Conservation (phyloP, 53 echinoderm and acorn worm species). For the Astropecten irregularis region DNA sequence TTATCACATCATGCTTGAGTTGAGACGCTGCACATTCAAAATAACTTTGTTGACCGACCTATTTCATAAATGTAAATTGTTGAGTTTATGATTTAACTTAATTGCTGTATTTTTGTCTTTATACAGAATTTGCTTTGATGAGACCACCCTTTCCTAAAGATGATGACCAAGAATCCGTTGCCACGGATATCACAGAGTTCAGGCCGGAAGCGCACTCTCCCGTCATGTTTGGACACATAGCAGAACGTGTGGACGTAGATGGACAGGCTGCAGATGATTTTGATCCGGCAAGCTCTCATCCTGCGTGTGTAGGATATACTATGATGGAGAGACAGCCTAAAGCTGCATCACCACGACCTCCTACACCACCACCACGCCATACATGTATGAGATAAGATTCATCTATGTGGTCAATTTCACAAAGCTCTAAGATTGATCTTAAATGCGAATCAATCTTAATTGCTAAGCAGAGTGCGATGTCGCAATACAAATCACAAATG, state of each 20-base stretch:
- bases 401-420: no score
- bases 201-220: constrained; percentile 88
- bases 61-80: no score
- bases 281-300: constrained; percentile 89
- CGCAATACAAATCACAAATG: no score
- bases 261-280: constrained; percentile 75
- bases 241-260: constrained; percentile 70
- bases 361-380: constrained; percentile 89
- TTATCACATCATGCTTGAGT: no score
- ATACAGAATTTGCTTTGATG: constrained; percentile 86
- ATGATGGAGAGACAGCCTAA: constrained; percentile 77
- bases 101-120: background rate
- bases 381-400: no score
- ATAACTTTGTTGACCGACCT: no score
- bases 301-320: constrained; percentile 92
- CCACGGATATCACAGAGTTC: constrained; percentile 92
- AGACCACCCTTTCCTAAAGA: constrained; percentile 88
- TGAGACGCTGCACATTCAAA: no score
- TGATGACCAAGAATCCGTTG: constrained; percentile 85
- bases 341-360: constrained; percentile 69
- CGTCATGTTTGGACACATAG: constrained; percentile 93
- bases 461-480: no score
- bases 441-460: no score
- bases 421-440: no score
- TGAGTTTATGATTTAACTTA: background rate